Evolutionary conservation across 2,797 vertebrate species (phyloP).

Genomic region (Protosalanx chinensis): DNA sequence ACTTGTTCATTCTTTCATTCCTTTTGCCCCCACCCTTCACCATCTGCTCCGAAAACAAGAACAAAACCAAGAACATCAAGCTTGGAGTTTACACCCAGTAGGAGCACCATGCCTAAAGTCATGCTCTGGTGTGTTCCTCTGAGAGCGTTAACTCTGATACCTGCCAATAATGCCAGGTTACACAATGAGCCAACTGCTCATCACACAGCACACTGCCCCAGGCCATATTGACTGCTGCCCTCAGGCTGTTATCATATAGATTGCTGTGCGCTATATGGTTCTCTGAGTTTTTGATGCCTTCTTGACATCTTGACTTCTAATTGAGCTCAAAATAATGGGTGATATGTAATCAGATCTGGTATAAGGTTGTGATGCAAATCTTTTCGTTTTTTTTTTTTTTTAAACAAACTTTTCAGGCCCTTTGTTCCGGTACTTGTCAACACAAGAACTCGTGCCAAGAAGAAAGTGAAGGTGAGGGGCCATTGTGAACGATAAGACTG

Average conservation of each 20-base stretch:
- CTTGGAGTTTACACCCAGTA: neutral
- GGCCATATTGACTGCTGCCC: neutral
- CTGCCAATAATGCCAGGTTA: neutral
- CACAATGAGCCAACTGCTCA: neutral
- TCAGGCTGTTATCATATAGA: neutral
- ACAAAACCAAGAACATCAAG: slow-evolving; percentile 4
- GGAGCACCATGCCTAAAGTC: neutral
- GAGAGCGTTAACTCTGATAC: neutral
- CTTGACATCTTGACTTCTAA: neutral
- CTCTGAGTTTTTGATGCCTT: neutral
- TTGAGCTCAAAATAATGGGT: neutral
- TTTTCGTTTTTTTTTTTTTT: too few species aligned
- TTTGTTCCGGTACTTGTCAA: too few species aligned
- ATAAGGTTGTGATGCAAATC: neutral
- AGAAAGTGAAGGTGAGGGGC: slow-evolving; percentile 5
- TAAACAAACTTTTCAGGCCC: too few species aligned
- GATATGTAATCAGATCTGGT: neutral
- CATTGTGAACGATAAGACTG: neutral
- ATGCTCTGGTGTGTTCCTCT: neutral
- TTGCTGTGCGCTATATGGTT: neutral
- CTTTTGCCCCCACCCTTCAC: neutral
- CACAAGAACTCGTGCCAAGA: neutral
- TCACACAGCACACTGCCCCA: neutral
- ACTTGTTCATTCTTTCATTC: too few species aligned
- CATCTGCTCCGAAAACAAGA: neutral